A percentile compares a stretch with the other conserved stretches of the same genome.
Conservation (phyloP, 1,140 invertebrate species). For the Penaeus chinensis region DNA sequence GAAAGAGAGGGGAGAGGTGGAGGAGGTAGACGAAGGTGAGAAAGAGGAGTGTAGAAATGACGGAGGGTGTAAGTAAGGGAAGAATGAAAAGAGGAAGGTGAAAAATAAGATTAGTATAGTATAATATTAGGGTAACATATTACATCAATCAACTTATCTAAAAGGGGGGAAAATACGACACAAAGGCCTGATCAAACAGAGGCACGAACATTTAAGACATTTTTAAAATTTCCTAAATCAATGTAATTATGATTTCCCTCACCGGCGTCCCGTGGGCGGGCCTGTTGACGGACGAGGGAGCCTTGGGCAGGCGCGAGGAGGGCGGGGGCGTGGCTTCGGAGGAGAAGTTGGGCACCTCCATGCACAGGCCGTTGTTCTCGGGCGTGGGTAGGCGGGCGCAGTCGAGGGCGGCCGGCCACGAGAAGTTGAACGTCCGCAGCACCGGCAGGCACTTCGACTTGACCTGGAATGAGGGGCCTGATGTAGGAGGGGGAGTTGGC, state of each 20-base stretch:
- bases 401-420: constrained; percentile 69
- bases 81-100: too few relatives aligned
- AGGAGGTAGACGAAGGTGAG: too few relatives aligned
- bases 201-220: too few relatives aligned
- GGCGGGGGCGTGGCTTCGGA: not conserved
- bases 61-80: too few relatives aligned
- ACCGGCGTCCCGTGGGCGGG: not conserved
- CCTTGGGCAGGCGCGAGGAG: not conserved
- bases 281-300: not conserved
- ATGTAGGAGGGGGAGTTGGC: not conserved
- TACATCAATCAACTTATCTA: too few relatives aligned
- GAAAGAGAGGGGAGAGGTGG: not conserved
- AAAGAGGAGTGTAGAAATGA: too few relatives aligned
- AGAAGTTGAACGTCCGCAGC: constrained; percentile 68
- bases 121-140: too few relatives aligned
- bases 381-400: constrained; percentile 65
- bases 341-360: constrained; percentile 28
- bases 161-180: too few relatives aligned
- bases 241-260: not conserved
- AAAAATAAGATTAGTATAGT: too few relatives aligned
- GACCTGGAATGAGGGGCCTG: constrained; percentile 59
- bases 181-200: too few relatives aligned
- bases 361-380: constrained; percentile 20
- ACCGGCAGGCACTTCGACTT: constrained; percentile 68
- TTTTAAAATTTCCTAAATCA: too few relatives aligned